Conservation (phyloP, 2,113 vertebrate species). For the Acanthochromis polyacanthus region DNA sequence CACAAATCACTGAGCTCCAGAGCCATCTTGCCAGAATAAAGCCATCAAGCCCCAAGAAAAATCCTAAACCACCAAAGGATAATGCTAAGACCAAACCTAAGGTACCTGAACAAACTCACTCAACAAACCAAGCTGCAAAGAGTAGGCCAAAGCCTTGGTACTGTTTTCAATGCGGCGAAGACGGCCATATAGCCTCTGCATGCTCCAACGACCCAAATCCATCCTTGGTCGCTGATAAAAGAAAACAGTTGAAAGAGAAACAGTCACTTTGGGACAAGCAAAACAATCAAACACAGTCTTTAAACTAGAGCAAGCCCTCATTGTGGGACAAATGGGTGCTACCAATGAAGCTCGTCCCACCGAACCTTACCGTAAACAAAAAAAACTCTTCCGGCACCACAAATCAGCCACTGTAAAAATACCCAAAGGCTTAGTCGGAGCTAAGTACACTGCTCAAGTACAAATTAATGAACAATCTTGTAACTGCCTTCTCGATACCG, state of each 20-base stretch:
- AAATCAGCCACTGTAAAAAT: not conserved
- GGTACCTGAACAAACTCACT: too few species aligned
- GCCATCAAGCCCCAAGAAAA: not conserved
- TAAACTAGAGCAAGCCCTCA: slow-evolving; percentile 18
- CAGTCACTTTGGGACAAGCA: too few species aligned
- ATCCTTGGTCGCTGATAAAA: not conserved
- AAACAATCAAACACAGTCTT: not conserved
- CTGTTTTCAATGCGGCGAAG: slow-evolving; percentile 12
- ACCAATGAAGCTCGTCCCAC: not conserved
- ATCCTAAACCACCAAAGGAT: not conserved
- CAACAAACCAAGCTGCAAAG: not conserved
- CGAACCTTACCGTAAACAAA: not conserved
- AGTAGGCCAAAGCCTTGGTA: slow-evolving; percentile 2
- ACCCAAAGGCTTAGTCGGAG: not conserved
- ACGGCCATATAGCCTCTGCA: not conserved
- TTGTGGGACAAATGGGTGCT: slow-evolving; percentile 17
- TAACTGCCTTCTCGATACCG: too few species aligned
- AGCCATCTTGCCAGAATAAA: not conserved
- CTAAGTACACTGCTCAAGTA: not conserved
- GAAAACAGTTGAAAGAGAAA: not conserved
- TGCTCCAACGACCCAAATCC: not conserved
- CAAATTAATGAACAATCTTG: too few species aligned
- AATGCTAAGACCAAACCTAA: not conserved
- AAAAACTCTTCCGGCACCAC: not conserved
- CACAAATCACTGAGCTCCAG: slow-evolving; percentile 12